phyloP scores from a whole-genome alignment of 1,140 invertebrate genomes.

The Ruditapes philippinarum region DNA sequence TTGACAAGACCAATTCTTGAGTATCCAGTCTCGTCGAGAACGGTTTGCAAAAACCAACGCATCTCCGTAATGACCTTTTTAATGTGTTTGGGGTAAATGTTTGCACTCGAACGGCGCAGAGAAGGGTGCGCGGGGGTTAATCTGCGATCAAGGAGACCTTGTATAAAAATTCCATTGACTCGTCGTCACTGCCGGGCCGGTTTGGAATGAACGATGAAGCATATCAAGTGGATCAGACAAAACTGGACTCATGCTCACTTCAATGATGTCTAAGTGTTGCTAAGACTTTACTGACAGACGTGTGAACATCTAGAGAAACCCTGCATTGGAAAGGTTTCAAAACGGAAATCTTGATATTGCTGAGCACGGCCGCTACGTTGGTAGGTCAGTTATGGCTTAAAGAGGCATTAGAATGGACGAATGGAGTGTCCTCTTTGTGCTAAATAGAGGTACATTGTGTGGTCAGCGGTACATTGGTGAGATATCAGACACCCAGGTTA shows the following conservation, averaged over 20 bases:
- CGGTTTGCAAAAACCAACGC: no score
- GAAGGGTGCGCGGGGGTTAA: neutral
- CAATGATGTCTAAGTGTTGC: neutral
- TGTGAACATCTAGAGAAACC: no score
- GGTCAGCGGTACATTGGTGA: neutral
- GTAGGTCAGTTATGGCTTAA: neutral
- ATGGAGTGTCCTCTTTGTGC: neutral
- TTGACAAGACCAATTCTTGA: no score
- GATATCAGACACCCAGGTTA: neutral
- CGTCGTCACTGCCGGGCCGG: neutral
- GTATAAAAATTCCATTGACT: neutral
- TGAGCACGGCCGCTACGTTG: neutral
- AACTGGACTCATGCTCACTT: neutral
- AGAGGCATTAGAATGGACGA: neutral
- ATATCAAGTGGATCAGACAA: neutral
- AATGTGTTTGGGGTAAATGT: neutral
- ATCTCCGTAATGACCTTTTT: conserved; percentile 24
- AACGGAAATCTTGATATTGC: neutral
- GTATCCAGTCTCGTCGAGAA: no score
- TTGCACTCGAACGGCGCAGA: neutral
- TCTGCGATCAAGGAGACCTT: neutral
- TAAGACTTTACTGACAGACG: neutral
- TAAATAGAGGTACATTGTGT: neutral
- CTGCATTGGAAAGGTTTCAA: neutral
- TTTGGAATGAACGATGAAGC: neutral